A percentile compares a stretch with the other conserved stretches of the same genome.
Conservation (phyloP, 2,797 vertebrate genomes). For the Tolypeutes matacus region DNA sequence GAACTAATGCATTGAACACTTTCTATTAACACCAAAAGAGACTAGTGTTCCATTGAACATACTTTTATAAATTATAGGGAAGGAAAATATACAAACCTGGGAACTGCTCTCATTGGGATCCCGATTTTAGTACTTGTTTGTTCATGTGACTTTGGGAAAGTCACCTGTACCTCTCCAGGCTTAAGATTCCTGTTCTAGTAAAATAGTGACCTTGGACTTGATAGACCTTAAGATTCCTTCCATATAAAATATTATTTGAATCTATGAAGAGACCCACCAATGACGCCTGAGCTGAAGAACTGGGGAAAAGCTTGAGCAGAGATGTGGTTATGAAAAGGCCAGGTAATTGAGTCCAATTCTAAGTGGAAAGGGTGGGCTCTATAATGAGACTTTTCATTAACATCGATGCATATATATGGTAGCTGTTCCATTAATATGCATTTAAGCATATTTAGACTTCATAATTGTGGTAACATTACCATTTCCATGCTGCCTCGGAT, state of each 20-base stretch:
- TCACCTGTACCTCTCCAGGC: neutral
- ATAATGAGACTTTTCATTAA: neutral
- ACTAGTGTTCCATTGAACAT: neutral
- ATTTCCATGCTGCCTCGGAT: neutral
- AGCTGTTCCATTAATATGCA: neutral
- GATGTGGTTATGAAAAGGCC: neutral
- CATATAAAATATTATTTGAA: neutral
- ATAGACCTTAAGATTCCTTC: neutral
- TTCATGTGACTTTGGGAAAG: neutral
- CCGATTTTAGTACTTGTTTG: neutral
- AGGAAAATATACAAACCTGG: neutral
- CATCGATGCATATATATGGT: neutral
- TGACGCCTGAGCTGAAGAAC: neutral
- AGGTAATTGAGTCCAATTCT: neutral
- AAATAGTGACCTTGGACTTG: neutral
- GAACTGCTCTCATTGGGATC: neutral
- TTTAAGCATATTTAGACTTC: neutral
- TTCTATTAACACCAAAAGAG: neutral
- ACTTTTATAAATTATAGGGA: neutral
- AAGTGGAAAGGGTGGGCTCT: neutral
- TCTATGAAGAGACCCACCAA: neutral
- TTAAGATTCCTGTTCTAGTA: neutral
- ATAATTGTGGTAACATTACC: neutral
- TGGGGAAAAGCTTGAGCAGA: neutral
- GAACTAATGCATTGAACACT: neutral